phyloP scores from a whole-genome alignment of 2,888 invertebrate genomes.

The Polydesmus complanatus region DNA sequence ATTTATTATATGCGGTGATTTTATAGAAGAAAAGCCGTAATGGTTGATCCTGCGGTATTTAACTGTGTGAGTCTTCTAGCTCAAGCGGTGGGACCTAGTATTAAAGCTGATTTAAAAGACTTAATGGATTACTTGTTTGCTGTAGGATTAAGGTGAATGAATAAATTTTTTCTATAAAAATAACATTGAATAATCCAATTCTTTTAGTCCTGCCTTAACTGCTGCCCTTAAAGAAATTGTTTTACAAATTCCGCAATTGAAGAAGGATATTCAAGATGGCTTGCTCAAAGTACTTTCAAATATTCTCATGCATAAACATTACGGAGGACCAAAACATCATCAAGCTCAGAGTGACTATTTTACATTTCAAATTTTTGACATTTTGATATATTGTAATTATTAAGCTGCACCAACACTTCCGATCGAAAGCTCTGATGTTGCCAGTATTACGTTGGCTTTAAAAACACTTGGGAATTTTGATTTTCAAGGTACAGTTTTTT shows the following conservation, averaged over 20 bases:
- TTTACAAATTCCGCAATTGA: slow-evolving; percentile 69
- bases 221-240: slow-evolving; percentile 82
- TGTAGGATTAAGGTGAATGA: slow-evolving; percentile 52
- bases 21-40: slow-evolving; percentile 44
- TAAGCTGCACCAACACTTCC: slow-evolving; percentile 28
- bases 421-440: slow-evolving; percentile 54
- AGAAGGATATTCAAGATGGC: slow-evolving; percentile 81
- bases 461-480: slow-evolving; percentile 77
- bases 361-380: background rate
- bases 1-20: background rate
- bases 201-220: slow-evolving; percentile 63
- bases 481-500: slow-evolving; percentile 51
- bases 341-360: background rate
- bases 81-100: slow-evolving; percentile 65
- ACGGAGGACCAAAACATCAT: slow-evolving; percentile 38
- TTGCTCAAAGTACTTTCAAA: slow-evolving; percentile 79
- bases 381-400: slow-evolving; percentile 8
- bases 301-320: slow-evolving; percentile 78
- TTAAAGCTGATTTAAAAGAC: slow-evolving; percentile 62
- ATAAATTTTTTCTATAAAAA: background rate
- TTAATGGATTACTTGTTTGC: slow-evolving; percentile 83
- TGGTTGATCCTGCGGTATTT: slow-evolving; percentile 78
- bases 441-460: slow-evolving; percentile 77
- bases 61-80: slow-evolving; percentile 83
- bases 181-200: background rate